Evolutionary conservation across 2,113 vertebrate genomes (phyloP), one percentile per base, ranked within the genome.

Genomic region (Mola mola): DNA sequence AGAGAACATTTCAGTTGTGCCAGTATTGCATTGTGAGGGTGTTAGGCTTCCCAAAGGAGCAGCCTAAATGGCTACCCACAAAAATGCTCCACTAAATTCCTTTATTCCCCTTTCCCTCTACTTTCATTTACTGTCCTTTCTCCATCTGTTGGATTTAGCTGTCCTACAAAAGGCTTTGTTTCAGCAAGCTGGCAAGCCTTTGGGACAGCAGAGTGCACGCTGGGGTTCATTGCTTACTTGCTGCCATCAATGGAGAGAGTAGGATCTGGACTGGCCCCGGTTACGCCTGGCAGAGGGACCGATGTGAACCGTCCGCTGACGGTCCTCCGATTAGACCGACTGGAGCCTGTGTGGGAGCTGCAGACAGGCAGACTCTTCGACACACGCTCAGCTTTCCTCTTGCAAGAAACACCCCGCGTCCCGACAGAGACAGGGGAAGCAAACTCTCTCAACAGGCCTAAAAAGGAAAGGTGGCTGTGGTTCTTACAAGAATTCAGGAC

Each of bases 61-160:
- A 52, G 67, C 64, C 81, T 83, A 80, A 82, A 82, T 80, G 72
- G 80, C 72, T 56, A 43, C 55, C 68, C 66, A 20, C 56, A 66
- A 82, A 71, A 77, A 82, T 65, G 78, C 74, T 55, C 68, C 60
- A 28, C 69, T 84, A 78, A 83, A 88, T 88, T 85, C 84, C 86
- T 81, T 86, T 79, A 81, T 85, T 81, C 75, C 70, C 73, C 61
- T 67, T 71, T 66, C 68, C 46, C 69, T 68, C 67, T 24, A 78
- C 81, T 86, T 86, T 88, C 83, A 89, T 89, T 91, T 87, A 89
- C 87, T 88, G 89, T 91, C 87, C 80, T 83, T 81, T 78, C 82
- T 84, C 89, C 91, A 91, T 92, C 90, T 91, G 90, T 75, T 89
- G 83, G 85, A 83, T 86, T 84, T 62, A 85, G 83, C n/a, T 44